A percentile compares a stretch with the other conserved stretches of the same genome.
These are phyloP conservation scores for Corvus cornix DNA, from an alignment of 2,113 vertebrate genomes.

Conservation along the genomic window DNA sequence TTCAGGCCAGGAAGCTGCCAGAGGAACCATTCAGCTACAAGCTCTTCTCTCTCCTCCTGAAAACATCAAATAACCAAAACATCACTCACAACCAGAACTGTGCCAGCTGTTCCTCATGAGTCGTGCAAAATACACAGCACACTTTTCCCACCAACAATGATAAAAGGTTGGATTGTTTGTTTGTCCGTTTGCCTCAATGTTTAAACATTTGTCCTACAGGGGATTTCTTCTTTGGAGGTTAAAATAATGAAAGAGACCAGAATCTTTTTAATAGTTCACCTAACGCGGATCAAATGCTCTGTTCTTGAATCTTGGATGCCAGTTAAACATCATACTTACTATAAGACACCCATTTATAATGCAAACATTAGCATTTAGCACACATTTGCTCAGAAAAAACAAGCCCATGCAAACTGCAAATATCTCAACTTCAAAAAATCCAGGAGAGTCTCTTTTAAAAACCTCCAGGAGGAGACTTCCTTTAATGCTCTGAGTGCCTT, in stretches of 20 bases:
- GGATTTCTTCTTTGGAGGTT: not conserved
- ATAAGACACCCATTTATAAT: not conserved
- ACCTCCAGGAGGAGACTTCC: not conserved
- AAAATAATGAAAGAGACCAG: not conserved
- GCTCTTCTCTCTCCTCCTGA: not conserved
- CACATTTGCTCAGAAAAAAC: constrained; percentile 1
- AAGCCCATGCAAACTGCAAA: constrained; percentile 14
- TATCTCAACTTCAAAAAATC: constrained; percentile 23
- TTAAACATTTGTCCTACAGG: not conserved
- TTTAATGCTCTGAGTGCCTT: constrained; percentile 12
- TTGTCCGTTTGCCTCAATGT: not conserved
- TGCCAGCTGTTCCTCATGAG: not conserved
- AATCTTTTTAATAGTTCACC: not conserved
- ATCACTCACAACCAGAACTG: not conserved
- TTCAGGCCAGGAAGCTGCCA: constrained; percentile 3
- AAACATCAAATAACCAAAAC: not conserved
- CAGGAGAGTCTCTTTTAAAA: not conserved
- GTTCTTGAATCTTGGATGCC: not conserved
- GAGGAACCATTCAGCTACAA: not conserved
- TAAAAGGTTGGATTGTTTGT: not conserved
- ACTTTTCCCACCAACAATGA: not conserved
- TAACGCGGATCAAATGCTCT: not conserved
- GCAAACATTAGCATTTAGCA: constrained; percentile 24
- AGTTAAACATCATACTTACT: not conserved
- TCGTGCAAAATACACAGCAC: not conserved